Base-by-base conservation (phyloP, 2,797 vertebrate genomes). In the Falco rusticolus region DNA sequence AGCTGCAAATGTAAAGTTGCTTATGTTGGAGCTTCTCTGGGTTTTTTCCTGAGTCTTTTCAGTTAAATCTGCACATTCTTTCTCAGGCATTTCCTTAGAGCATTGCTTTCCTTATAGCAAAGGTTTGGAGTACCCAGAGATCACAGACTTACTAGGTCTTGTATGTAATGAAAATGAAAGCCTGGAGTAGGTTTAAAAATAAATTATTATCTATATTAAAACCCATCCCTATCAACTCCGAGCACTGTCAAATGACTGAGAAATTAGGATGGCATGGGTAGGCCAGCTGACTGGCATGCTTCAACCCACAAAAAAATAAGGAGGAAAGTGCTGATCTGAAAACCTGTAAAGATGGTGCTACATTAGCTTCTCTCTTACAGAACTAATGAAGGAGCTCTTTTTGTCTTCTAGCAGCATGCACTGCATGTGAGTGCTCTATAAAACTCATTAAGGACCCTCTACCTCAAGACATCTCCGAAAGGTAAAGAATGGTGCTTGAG, bases 341-440 rank as follows among this genome's bases (percentile, higher is more conserved):
- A 96, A 78, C 19, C 48, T n/a, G 28, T 63, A 71, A n/a, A n/a
- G n/a, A n/a, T 96, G 75, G 68, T 59, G 29, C 5, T 72, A 57
- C 51, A 69, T 83, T 64, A 82, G 16, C 63, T 80, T 91, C 47
- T 83, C 56, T 90, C 57, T 86, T 83, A 94, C 54, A 45, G 51
- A 93, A 39, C 43, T 93, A 93, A 96, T 93, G 88, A 93, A 80
- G 63, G 53, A 91, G 17, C 6, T 93, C 81, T 59, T 92, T 94
- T 94, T 72, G 34, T 16, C 70, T 96, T 89, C 53, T 2, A 17
- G 71, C 71, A 22, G 56, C 57, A 91, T 31, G 37, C 57, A 69
- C n/a, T 70, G 59, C 54, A 34, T 79, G 29, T 5, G 37, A 86
- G 14, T n/a, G 43, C 34, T 95, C 87, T 77, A 78, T 69, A 83